A percentile compares a stretch with the other conserved stretches of the same genome.
phyloP scores from a whole-genome alignment of 1,140 invertebrate species.

The Calliphora vicina region DNA sequence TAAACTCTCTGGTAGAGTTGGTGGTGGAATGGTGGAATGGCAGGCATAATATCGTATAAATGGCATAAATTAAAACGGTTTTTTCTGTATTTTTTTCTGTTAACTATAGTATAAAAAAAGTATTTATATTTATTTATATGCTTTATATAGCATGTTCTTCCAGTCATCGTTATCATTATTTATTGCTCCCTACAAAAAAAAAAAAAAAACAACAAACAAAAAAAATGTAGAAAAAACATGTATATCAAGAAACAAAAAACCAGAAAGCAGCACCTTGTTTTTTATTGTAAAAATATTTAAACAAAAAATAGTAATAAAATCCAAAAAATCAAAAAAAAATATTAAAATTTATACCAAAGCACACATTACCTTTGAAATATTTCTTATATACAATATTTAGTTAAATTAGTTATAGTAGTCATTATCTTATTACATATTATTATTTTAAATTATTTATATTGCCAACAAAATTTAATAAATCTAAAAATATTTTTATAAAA shows the following conservation, averaged over 20 bases:
- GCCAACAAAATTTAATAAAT: no score
- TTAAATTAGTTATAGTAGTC: no score
- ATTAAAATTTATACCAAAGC: neutral
- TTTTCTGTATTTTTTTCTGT: neutral
- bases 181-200: constrained; percentile 25
- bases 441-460: no score
- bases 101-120: no score
- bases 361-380: neutral
- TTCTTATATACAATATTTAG: neutral
- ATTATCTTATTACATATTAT: no score
- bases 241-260: neutral
- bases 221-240: constrained; percentile 19
- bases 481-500: no score
- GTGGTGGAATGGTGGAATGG: neutral
- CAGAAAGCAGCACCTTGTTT: neutral
- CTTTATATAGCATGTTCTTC: constrained; percentile 9
- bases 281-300: neutral
- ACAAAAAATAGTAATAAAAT: neutral
- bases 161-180: constrained; percentile 34
- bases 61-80: neutral
- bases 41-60: no score
- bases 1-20: neutral
- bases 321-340: neutral
- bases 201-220: constrained; percentile 13
- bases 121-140: neutral